Percentiles rank a stretch among this genome's conserved stretches.
phyloP scores from a whole-genome alignment of 2,113 vertebrate species.

The Rhabdomys dilectus region DNA sequence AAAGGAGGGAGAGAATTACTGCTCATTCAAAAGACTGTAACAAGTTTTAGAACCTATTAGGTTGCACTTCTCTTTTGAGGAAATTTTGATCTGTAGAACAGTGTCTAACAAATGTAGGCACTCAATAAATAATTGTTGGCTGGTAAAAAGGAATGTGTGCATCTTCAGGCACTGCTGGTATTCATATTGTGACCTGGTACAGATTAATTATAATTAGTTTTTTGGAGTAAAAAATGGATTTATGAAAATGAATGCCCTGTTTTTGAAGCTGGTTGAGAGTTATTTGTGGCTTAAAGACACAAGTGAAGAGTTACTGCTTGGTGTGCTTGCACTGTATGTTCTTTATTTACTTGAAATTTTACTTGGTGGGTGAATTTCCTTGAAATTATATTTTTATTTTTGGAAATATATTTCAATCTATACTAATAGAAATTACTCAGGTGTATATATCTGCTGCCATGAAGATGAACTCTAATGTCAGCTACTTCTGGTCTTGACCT shows the following conservation, averaged over 20 bases:
- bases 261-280: neutral
- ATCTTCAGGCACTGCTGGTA: neutral
- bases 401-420: conserved; percentile 5
- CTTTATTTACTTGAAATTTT: conserved; percentile 18
- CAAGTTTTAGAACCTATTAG: neutral
- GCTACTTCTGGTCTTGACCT: neutral
- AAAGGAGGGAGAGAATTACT: neutral
- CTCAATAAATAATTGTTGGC: neutral
- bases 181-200: neutral
- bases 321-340: neutral
- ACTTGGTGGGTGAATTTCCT: neutral
- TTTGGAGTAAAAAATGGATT: conserved; percentile 16
- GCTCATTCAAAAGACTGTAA: conserved; percentile 8
- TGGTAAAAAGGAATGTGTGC: neutral
- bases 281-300: neutral
- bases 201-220: conserved; percentile 43
- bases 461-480: neutral
- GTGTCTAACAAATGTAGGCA: neutral
- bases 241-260: neutral
- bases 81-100: conserved; percentile 14
- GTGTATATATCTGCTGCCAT: neutral
- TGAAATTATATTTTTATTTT: conserved; percentile 1
- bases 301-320: neutral
- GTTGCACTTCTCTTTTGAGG: neutral
- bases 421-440: conserved; percentile 9